Evolutionary conservation across 2,797 vertebrate genomes (phyloP).

Genomic region (Bradypus variegatus): DNA sequence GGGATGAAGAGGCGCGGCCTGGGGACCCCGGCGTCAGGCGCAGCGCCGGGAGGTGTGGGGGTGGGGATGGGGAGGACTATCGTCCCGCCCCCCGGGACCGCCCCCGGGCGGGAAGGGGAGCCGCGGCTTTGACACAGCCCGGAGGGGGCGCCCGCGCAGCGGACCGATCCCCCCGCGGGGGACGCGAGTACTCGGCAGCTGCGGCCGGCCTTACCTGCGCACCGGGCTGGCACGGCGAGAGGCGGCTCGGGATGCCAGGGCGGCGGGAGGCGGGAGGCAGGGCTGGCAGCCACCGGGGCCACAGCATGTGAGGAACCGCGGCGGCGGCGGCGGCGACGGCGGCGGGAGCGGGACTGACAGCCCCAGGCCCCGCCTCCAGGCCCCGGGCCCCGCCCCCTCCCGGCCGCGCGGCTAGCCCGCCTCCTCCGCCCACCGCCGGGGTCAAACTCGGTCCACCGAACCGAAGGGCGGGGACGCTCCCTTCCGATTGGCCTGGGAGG

Average conservation of each 20-base stretch:
- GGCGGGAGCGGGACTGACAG: constrained; percentile 60
- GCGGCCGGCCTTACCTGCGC: constrained; percentile 60
- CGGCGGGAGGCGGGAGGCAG: background rate
- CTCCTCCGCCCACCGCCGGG: constrained; percentile 54
- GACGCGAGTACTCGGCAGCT: constrained; percentile 21
- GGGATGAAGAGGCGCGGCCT: background rate
- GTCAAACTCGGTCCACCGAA: constrained; percentile 62
- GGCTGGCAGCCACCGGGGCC: constrained; percentile 28
- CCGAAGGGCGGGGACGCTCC: constrained; percentile 22
- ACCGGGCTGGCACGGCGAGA: background rate
- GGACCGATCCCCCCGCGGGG: background rate
- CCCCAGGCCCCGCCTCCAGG: constrained; percentile 49
- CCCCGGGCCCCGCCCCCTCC: constrained; percentile 38
- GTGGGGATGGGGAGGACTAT: constrained; percentile 27
- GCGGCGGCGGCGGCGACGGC: constrained; percentile 10
- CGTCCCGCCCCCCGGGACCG: constrained; percentile 62
- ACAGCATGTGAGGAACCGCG: constrained; percentile 23
- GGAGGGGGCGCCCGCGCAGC: constrained; percentile 59
- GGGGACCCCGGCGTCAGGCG: background rate
- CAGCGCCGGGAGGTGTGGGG: background rate
- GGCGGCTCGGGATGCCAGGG: constrained; percentile 32
- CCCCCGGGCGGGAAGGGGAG: constrained; percentile 38
- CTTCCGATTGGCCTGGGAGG: constrained; percentile 33
- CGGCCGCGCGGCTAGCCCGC: constrained; percentile 33
- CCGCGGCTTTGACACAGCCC: constrained; percentile 49